Conservation (phyloP, 2,113 vertebrate genomes). For the Ptyas mucosa region DNA sequence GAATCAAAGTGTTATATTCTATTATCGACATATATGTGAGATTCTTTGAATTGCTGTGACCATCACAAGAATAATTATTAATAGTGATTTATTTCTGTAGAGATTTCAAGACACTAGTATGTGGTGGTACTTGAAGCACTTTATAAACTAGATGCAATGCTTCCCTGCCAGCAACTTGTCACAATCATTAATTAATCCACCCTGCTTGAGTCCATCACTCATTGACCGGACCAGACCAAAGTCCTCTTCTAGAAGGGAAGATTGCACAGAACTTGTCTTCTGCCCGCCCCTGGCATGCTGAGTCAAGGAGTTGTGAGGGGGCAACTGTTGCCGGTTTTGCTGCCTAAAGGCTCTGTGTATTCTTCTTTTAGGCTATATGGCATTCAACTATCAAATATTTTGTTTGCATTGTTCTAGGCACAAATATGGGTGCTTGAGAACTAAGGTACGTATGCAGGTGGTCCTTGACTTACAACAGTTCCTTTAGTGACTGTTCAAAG, state of each 20-base stretch:
- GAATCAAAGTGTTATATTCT: neutral
- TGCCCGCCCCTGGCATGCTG: neutral
- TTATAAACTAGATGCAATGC: neutral
- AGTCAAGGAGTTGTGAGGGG: neutral
- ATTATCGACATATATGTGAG: neutral
- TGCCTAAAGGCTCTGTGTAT: neutral
- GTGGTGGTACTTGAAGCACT: neutral
- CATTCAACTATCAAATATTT: neutral
- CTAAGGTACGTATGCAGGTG: neutral
- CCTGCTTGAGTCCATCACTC: slow-evolving; percentile 50
- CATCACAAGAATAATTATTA: neutral
- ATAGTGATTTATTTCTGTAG: neutral
- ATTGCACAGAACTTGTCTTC: slow-evolving; percentile 3
- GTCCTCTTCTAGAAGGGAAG: neutral
- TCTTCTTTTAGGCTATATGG: neutral
- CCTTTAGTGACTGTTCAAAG: too few relatives aligned
- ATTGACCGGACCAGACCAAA: slow-evolving; percentile 52
- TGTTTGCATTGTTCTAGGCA: neutral
- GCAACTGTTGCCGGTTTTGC: neutral
- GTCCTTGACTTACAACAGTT: neutral
- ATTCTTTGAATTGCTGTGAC: neutral
- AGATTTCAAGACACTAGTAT: neutral
- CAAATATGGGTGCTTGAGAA: neutral
- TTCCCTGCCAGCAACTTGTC: neutral
- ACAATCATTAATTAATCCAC: slow-evolving; percentile 64